These are phyloP conservation scores for Ochotona princeps DNA, from an alignment of 2,113 vertebrate genomes.

Conservation along the genomic window DNA sequence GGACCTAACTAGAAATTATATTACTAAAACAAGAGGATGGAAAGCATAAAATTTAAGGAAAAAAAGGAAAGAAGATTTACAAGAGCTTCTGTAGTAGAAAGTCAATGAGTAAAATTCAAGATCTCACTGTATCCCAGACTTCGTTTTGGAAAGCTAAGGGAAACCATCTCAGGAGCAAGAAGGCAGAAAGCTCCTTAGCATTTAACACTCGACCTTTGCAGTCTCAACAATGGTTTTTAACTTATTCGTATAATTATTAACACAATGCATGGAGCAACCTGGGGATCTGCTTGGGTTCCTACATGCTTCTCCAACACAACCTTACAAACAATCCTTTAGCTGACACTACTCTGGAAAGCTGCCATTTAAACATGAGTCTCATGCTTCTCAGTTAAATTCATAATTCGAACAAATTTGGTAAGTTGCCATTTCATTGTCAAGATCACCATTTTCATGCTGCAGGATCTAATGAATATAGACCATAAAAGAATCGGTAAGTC, in stretches of 20 bases:
- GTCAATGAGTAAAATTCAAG: background rate
- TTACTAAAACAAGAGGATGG: background rate
- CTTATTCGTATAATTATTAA: background rate
- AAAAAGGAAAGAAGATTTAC: background rate
- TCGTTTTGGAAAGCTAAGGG: background rate
- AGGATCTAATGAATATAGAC: background rate
- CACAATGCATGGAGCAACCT: background rate
- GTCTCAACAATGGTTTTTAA: background rate
- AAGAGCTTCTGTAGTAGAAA: background rate
- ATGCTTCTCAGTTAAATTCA: conserved; percentile 40
- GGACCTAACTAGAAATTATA: background rate
- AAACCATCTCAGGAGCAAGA: background rate
- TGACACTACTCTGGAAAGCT: background rate
- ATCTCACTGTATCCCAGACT: background rate
- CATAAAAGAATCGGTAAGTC: background rate
- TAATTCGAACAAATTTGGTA: conserved; percentile 37
- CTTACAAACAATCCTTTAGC: background rate
- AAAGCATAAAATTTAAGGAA: background rate
- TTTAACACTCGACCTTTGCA: background rate
- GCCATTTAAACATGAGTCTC: background rate
- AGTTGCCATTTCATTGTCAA: background rate
- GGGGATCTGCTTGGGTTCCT: background rate
- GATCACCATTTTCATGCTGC: background rate
- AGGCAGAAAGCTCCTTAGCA: background rate
- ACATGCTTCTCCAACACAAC: background rate